Percentiles rank a stretch among this genome's conserved stretches.
phyloP scores from a whole-genome alignment of 2,888 invertebrate genomes.

The Melanotus villosus region DNA sequence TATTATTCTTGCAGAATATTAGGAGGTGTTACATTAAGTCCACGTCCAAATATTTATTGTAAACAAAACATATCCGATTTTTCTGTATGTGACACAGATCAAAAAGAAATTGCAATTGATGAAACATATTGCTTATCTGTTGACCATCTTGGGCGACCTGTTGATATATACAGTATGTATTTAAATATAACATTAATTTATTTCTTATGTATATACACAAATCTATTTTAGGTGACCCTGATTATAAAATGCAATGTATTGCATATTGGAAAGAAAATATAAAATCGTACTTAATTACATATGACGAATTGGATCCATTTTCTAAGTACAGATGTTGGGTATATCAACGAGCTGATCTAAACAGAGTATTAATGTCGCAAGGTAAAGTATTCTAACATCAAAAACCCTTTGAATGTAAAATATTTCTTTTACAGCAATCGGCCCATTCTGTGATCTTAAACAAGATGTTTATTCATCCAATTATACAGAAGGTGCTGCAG shows the following conservation, averaged over 20 bases:
- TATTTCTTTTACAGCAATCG: slow-evolving; percentile 83
- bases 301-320: slow-evolving; percentile 95
- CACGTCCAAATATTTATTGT: slow-evolving; percentile 93
- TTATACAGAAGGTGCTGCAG: slow-evolving; percentile 93
- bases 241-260: slow-evolving; percentile 97
- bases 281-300: slow-evolving; percentile 95
- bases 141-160: slow-evolving; percentile 93
- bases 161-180: slow-evolving; percentile 89
- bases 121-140: slow-evolving; percentile 97
- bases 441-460: slow-evolving; percentile 90
- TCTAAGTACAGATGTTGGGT: slow-evolving; percentile 98
- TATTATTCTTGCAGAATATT: slow-evolving; percentile 76
- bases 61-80: slow-evolving; percentile 95
- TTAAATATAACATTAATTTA: slow-evolving; percentile 1
- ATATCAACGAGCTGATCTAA: slow-evolving; percentile 95
- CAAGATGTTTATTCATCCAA: slow-evolving; percentile 93
- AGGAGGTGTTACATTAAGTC: slow-evolving; percentile 95
- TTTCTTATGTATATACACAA: slow-evolving; percentile 29
- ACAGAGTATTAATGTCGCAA: slow-evolving; percentile 86
- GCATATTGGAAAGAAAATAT: slow-evolving; percentile 99
- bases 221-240: slow-evolving; percentile 88
- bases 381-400: slow-evolving; percentile 54
- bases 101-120: slow-evolving; percentile 94
- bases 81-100: slow-evolving; percentile 95
- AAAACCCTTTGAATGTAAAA: background rate